phyloP scores from a whole-genome alignment of 2,113 vertebrate species.

The Bujurquina vittata region DNA sequence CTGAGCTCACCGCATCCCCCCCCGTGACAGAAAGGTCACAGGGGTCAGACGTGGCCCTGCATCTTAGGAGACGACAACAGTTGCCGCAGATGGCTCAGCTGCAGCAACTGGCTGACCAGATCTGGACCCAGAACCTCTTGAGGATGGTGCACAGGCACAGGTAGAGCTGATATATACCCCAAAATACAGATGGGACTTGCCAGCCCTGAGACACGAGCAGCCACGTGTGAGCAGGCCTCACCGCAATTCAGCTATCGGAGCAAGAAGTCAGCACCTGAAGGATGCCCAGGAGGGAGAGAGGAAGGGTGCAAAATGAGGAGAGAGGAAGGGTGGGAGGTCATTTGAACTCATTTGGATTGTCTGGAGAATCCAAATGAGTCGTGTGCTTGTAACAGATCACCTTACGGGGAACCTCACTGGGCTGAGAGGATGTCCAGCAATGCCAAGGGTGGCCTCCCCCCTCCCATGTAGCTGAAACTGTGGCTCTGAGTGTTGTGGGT shows the following conservation, averaged over 20 bases:
- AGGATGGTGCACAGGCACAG: slow-evolving; percentile 49
- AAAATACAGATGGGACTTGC: slow-evolving; percentile 20
- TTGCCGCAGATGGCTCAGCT: slow-evolving; percentile 47
- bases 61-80: slow-evolving; percentile 48
- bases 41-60: slow-evolving; percentile 39
- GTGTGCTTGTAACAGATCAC: slow-evolving; percentile 73
- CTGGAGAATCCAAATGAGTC: slow-evolving; percentile 60
- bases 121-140: slow-evolving; percentile 25
- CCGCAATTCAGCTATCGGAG: slow-evolving; percentile 52
- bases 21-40: slow-evolving; percentile 29
- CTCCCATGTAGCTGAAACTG: slow-evolving; percentile 18
- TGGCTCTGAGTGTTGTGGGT: slow-evolving; percentile 24
- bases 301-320: background rate
- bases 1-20: slow-evolving; percentile 19
- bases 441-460: slow-evolving; percentile 19
- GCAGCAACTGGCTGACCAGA: slow-evolving; percentile 38
- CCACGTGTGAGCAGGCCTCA: slow-evolving; percentile 35
- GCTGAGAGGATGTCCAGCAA: slow-evolving; percentile 33
- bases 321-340: background rate
- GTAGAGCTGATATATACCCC: slow-evolving; percentile 39
- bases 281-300: slow-evolving; percentile 16
- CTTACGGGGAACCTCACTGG: slow-evolving; percentile 33
- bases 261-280: slow-evolving; percentile 53
- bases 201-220: slow-evolving; percentile 57
- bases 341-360: slow-evolving; percentile 52